Conservation (phyloP, 2,113 vertebrate species). For the Geothlypis trichas region DNA sequence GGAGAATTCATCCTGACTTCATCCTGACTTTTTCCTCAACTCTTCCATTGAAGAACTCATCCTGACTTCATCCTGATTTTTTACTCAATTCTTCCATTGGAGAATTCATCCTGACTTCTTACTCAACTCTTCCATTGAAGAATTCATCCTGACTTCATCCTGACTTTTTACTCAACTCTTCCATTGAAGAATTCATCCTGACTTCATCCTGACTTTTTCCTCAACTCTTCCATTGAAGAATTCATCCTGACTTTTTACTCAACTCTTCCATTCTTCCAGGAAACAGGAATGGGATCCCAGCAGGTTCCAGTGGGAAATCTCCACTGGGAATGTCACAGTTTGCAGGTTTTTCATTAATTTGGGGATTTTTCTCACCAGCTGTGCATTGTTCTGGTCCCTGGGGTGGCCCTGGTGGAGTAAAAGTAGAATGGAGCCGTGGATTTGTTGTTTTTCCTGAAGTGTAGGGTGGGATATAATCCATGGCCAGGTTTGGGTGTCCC, state of each 20-base stretch:
- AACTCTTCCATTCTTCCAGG: background rate
- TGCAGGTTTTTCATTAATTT: background rate
- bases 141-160: background rate
- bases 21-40: background rate
- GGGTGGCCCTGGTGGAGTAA: background rate
- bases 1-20: background rate
- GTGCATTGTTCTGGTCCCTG: background rate
- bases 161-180: background rate
- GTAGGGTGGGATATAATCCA: background rate
- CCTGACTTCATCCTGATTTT: background rate
- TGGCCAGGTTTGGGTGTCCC: rapidly evolving
- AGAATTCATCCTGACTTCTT: background rate
- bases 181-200: too few relatives aligned
- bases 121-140: too few relatives aligned
- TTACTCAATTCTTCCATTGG: background rate
- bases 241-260: background rate
- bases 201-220: background rate
- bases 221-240: background rate
- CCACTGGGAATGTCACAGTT: rapidly evolving
- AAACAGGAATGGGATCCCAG: background rate
- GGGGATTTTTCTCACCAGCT: background rate
- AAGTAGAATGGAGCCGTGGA: background rate
- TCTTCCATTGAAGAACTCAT: too few relatives aligned
- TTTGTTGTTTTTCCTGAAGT: background rate
- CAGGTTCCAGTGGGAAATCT: background rate